phyloP scores from a whole-genome alignment of 2,888 invertebrate genomes.

The Drosophila meridionalis region DNA sequence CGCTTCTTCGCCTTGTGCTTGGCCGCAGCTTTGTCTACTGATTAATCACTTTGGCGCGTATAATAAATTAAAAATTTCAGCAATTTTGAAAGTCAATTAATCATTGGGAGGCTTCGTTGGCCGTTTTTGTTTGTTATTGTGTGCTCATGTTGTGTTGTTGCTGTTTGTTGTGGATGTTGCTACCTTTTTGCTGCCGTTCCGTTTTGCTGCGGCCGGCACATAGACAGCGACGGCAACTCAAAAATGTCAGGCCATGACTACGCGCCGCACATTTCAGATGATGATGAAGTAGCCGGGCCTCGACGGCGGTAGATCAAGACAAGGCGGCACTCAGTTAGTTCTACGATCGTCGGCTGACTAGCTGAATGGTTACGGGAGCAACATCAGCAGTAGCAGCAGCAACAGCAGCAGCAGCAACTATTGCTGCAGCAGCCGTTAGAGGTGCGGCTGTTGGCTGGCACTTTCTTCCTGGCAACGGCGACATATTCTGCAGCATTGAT shows the following conservation, averaged over 20 bases:
- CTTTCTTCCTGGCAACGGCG: constrained; percentile 63
- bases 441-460: constrained; percentile 51
- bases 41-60: constrained; percentile 84
- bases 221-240: constrained; percentile 66
- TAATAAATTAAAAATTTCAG: constrained; percentile 85
- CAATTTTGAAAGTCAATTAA: constrained; percentile 85
- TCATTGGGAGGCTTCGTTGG: constrained; percentile 79
- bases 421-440: constrained; percentile 38
- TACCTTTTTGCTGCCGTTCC: constrained; percentile 64
- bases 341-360: constrained; percentile 45
- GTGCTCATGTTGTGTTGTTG: constrained; percentile 33
- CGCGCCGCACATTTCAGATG: constrained; percentile 73
- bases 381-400: constrained; percentile 30
- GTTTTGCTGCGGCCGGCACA: constrained; percentile 35
- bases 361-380: constrained; percentile 37
- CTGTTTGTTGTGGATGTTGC: constrained; percentile 44
- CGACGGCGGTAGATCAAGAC: constrained; percentile 64
- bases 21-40: constrained; percentile 69
- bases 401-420: not conserved
- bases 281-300: constrained; percentile 74
- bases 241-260: constrained; percentile 77
- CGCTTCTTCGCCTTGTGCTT: constrained; percentile 14
- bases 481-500: constrained; percentile 74
- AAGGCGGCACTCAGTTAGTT: constrained; percentile 51
- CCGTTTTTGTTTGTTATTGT: constrained; percentile 53